Evolutionary conservation across 1,140 invertebrate species (phyloP).

Genomic region (Scaptomyza graminum): DNA sequence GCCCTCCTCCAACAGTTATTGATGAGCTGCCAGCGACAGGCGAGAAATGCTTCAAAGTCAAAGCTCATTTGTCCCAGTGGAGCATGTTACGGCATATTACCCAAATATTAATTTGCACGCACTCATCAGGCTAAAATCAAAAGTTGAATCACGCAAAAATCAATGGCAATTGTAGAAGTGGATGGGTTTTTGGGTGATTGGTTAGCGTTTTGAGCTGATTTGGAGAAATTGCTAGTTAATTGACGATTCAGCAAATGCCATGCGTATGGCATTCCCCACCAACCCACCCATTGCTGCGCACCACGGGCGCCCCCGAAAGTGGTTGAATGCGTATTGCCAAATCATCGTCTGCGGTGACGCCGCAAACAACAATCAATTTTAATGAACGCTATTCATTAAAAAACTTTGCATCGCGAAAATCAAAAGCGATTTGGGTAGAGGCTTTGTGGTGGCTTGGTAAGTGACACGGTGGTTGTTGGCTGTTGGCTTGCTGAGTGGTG

Average conservation of each 20-base stretch:
- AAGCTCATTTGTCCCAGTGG: conserved; percentile 32
- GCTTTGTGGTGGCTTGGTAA: background rate
- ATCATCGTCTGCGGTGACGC: conserved; percentile 58
- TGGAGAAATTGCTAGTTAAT: conserved; percentile 73
- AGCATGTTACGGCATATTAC: conserved; percentile 5
- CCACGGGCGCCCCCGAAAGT: conserved; percentile 1
- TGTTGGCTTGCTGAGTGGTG: background rate
- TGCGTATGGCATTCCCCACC: conserved; percentile 33
- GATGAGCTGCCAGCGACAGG: conserved; percentile 45
- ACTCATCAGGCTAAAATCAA: conserved; percentile 49
- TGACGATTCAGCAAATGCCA: conserved; percentile 77
- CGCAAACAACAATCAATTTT: conserved; percentile 80
- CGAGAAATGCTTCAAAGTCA: conserved; percentile 62
- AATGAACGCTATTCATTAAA: conserved; percentile 81
- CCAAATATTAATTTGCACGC: conserved; percentile 59
- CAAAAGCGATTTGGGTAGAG: conserved; percentile 11
- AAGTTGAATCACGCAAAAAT: conserved; percentile 42
- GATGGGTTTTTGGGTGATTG: background rate
- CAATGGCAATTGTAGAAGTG: conserved; percentile 37
- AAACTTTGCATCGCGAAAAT: conserved; percentile 72
- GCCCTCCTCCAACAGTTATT: background rate
- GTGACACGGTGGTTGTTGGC: conserved; percentile 3
- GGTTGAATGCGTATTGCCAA: conserved; percentile 54
- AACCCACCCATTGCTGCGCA: background rate
- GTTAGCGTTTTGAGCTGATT: conserved; percentile 32